A percentile compares a stretch with the other conserved stretches of the same genome.
These are phyloP conservation scores for Trematomus bernacchii DNA, from an alignment of 2,797 vertebrate species.

Conservation along the genomic window DNA sequence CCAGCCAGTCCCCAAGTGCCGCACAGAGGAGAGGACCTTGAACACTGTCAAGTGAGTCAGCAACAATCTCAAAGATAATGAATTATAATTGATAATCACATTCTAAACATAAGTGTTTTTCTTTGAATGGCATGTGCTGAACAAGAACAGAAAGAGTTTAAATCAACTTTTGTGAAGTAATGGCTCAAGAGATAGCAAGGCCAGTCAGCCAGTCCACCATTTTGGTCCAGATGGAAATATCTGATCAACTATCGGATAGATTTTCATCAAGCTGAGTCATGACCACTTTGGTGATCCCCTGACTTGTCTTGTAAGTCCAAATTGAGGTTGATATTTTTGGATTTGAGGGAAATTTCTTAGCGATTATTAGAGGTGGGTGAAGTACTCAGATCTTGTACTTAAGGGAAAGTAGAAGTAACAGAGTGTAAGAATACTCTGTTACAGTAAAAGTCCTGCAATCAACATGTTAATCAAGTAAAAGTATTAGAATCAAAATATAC, in stretches of 20 bases:
- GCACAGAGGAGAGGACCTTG: conserved; percentile 91
- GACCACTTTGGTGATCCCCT: not conserved
- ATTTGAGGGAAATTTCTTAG: not conserved
- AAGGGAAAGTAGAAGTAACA: too few species aligned
- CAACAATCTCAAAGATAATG: conserved; percentile 12
- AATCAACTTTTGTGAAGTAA: not conserved
- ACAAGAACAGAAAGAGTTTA: not conserved
- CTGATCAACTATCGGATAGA: not conserved
- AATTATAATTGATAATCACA: not conserved
- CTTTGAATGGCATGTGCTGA: not conserved
- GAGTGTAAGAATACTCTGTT: too few species aligned
- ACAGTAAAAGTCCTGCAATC: too few species aligned
- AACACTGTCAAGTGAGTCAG: conserved; percentile 87
- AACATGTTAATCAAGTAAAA: too few species aligned
- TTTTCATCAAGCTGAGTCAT: not conserved
- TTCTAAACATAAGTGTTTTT: not conserved
- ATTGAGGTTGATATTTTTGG: not conserved
- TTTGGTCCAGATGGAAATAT: not conserved
- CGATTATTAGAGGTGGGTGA: too few species aligned
- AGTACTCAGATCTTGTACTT: too few species aligned
- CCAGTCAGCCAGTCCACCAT: not conserved
- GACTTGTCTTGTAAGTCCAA: not conserved
- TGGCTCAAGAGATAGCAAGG: not conserved
- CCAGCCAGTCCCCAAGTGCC: conserved; percentile 86
- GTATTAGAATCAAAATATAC: too few species aligned